These are phyloP conservation scores for Enteromius paludinosus DNA, from an alignment of 2,797 vertebrate species.

Conservation along the genomic window DNA sequence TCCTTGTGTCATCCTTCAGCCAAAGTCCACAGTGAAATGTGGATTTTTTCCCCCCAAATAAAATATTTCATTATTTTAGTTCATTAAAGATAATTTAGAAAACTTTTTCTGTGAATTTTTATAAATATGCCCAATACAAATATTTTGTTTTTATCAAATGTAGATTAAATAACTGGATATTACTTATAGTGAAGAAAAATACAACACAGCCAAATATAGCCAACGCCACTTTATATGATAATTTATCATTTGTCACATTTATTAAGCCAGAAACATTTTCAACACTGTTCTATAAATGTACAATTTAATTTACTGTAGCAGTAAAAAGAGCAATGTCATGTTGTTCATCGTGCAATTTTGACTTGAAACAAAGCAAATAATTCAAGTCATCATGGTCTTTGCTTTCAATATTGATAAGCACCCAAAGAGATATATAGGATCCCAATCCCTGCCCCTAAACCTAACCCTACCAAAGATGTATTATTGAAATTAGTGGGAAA, in stretches of 20 bases:
- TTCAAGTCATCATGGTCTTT: neutral
- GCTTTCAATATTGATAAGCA: neutral
- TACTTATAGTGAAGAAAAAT: neutral
- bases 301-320: neutral
- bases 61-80: neutral
- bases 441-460: no score
- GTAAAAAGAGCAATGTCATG: neutral
- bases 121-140: neutral
- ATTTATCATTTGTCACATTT: neutral
- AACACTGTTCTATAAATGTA: neutral
- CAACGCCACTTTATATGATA: neutral
- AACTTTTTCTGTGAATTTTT: no score
- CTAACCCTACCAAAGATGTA: no score
- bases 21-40: constrained; percentile 30
- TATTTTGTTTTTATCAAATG: neutral
- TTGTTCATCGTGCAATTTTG: neutral
- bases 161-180: neutral
- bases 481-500: no score
- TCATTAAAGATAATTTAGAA: neutral
- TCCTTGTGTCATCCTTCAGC: neutral
- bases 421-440: no score
- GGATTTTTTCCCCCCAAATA: neutral
- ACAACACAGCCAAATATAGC: neutral
- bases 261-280: neutral
- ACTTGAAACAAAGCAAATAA: neutral